Evolutionary conservation across 2,113 vertebrate species (phyloP), one percentile per base, ranked within the genome.

Genomic region (Thermophis baileyi): DNA sequence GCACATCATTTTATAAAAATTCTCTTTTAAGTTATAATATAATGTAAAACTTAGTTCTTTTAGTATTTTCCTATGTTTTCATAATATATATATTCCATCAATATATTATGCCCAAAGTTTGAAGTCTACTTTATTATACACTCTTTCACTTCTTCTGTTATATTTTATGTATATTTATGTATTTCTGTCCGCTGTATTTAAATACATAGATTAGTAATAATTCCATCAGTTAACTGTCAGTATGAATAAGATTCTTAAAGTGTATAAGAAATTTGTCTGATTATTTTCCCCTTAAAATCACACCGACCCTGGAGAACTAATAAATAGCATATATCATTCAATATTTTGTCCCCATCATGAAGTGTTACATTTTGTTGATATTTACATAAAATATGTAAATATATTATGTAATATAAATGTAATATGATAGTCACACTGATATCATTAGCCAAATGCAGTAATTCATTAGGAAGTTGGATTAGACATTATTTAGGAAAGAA

Each of bases 361-460:
- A 27, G 4, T 93, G 57, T 11, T 60, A 18, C 3, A 2, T 12
- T 54, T 11, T 91, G 60, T 27, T 53, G 30, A n/a, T 55, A 86
- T 85, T 89, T 54, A 16, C 24, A 24, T 86, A 24, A 86, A 85
- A 50, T 25, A 12, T 27, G 24, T n/a, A 89, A 47, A n/a, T 85
- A 1, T 81, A 20, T 3, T 85, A 96, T 60, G 57, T 60, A 60
- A 91, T 47, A 63, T 69, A 49, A 94, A 63, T 88, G 24, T 44
- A 93, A 57, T 94, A 57, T 88, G 85, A 92, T 53, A 95, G 85
- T 25, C 0, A 3, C 7, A 86, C 94, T 93, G 91, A 93, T 49
- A 90, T 55, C 53, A 91, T 85, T 87, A 18, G 87, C 90, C 89
- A 91, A 95, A 91, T 0, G 46, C 0, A n/a, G 53, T 35, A 74